Conservation (phyloP, 1,140 invertebrate species). For the Micrasema minimum region DNA sequence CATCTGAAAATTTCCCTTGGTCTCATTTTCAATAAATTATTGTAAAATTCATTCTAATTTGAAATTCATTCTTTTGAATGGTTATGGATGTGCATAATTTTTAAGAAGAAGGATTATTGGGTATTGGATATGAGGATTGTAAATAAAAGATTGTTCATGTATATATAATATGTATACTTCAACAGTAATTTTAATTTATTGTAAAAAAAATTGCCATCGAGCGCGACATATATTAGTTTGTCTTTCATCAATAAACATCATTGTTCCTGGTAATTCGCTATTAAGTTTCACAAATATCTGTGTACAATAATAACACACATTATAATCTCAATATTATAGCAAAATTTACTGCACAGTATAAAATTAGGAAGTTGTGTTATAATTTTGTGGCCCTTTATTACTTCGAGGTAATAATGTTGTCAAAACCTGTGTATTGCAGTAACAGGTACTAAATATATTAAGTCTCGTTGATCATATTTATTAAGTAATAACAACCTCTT, state of each 20-base stretch:
- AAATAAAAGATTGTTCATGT: slow-evolving; percentile 28
- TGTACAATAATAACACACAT: slow-evolving; percentile 54
- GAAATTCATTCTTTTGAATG: no score
- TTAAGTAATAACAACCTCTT: slow-evolving; percentile 42
- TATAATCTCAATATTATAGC: slow-evolving; percentile 54
- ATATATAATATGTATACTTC: slow-evolving; percentile 55
- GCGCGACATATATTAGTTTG: slow-evolving; percentile 51
- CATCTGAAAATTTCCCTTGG: no score
- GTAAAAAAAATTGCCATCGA: slow-evolving; percentile 55
- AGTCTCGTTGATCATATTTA: slow-evolving; percentile 48
- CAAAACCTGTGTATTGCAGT: slow-evolving; percentile 44
- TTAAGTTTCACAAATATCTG: slow-evolving; percentile 51
- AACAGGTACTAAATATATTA: slow-evolving; percentile 50
- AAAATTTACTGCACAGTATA: slow-evolving; percentile 48
- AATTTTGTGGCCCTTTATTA: slow-evolving; percentile 49
- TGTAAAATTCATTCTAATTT: no score
- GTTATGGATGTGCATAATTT: no score
- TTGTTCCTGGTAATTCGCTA: slow-evolving; percentile 49
- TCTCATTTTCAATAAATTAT: no score
- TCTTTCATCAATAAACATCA: slow-evolving; percentile 48
- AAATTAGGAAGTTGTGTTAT: slow-evolving; percentile 53
- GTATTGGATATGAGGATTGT: not conserved
- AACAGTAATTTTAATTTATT: slow-evolving; percentile 54
- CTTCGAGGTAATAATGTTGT: slow-evolving; percentile 48
- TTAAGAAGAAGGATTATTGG: no score